Evolutionary conservation across 2,797 vertebrate species (phyloP).

Genomic region (Eidolon dupreanum): DNA sequence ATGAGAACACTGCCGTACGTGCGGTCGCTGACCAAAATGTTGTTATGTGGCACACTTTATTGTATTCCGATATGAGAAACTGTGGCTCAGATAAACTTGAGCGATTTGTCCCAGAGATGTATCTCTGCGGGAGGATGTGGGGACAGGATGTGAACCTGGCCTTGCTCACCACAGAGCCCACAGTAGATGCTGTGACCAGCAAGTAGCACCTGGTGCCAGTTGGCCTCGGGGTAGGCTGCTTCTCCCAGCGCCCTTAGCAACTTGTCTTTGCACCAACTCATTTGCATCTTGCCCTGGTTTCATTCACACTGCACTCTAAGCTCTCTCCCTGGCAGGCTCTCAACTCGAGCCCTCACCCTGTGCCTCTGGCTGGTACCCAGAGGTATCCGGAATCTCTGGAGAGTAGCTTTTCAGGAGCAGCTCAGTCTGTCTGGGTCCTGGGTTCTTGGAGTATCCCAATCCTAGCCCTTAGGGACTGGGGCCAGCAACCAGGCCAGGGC

Average conservation of each 20-base stretch:
- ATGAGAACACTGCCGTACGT: too few relatives aligned
- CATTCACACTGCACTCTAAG: neutral
- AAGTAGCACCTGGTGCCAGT: neutral
- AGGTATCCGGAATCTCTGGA: neutral
- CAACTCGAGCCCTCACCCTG: neutral
- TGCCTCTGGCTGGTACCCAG: neutral
- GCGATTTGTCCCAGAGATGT: neutral
- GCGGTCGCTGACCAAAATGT: neutral
- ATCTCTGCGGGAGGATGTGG: neutral
- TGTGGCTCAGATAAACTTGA: neutral
- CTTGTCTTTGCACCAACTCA: neutral
- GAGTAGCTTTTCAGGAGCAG: neutral
- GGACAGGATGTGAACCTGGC: neutral
- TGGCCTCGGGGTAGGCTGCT: neutral
- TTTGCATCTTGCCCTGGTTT: neutral
- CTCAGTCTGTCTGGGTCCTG: accelerated
- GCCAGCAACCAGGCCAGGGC: neutral
- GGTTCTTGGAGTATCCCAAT: neutral
- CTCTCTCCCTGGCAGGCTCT: conserved; percentile 18
- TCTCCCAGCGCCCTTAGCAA: neutral
- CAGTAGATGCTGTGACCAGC: accelerated
- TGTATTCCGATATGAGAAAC: neutral
- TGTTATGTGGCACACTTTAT: too few relatives aligned
- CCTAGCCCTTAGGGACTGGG: too few relatives aligned
- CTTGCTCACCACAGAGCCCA: neutral